Conservation (phyloP, 2,113 vertebrate genomes). For the Lontra canadensis region DNA sequence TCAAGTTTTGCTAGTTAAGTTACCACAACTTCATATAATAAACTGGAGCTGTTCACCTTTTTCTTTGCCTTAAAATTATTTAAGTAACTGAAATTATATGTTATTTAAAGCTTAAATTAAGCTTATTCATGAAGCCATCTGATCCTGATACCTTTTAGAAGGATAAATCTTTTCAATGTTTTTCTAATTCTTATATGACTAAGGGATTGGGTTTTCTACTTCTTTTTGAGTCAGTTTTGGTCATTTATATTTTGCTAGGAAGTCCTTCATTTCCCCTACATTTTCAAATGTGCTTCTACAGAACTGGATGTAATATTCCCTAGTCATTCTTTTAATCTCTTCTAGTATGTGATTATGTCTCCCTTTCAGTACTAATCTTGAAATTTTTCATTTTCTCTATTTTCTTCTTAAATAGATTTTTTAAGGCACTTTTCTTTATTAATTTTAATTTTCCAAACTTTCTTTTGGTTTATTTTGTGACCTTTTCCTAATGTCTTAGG, state of each 20-base stretch:
- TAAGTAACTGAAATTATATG: neutral
- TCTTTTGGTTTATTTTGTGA: neutral
- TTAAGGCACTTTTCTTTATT: slow-evolving; percentile 13
- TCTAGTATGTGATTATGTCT: neutral
- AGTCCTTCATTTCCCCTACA: neutral
- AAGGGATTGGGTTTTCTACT: neutral
- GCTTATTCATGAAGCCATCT: neutral
- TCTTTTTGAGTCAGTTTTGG: neutral
- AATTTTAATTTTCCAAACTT: neutral
- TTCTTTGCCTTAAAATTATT: neutral
- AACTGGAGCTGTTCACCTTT: neutral
- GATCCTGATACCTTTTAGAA: neutral
- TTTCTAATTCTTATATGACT: neutral
- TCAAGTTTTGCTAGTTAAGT: neutral
- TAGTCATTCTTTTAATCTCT: neutral
- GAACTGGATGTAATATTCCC: neutral
- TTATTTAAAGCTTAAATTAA: neutral
- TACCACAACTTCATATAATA: neutral
- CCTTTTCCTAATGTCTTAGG: neutral
- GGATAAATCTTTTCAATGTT: neutral
- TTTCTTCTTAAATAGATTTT: slow-evolving; percentile 2
- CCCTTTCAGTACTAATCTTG: neutral
- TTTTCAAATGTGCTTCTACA: neutral
- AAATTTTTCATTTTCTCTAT: neutral
- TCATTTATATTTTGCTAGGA: neutral